Conservation (phyloP, 1,140 invertebrate species). For the Druon quercuslanigerum region DNA sequence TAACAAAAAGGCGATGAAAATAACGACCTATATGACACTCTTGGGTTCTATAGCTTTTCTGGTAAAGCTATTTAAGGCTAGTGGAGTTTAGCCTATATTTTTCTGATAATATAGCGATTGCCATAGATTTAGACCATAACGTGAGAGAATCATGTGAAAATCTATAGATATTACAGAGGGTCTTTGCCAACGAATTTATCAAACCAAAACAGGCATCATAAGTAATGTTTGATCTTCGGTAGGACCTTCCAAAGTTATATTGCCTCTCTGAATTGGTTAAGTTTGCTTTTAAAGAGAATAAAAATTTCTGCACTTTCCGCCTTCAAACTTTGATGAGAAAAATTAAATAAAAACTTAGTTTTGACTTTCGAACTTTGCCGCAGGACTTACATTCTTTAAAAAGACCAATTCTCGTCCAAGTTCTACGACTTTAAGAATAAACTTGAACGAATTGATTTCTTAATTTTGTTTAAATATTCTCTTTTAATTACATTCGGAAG, state of each 20-base stretch:
- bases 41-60: no score
- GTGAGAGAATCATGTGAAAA: no score
- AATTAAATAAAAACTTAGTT: neutral
- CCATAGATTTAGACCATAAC: no score
- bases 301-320: neutral
- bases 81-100: no score
- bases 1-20: no score
- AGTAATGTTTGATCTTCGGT: neutral
- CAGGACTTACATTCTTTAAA: constrained; percentile 13
- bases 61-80: no score
- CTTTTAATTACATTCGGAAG: neutral
- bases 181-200: neutral
- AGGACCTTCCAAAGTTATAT: neutral
- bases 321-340: constrained; percentile 1
- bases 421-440: neutral
- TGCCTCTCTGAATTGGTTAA: neutral
- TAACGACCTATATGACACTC: no score
- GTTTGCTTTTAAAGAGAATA: neutral
- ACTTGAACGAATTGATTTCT: neutral
- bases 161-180: no score
- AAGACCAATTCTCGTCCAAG: neutral
- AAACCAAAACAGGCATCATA: neutral
- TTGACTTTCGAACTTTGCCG: neutral
- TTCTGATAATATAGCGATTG: no score
- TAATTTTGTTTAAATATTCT: neutral